Conservation (phyloP, 2,888 invertebrate species). For the Pachymerium ferrugineum region DNA sequence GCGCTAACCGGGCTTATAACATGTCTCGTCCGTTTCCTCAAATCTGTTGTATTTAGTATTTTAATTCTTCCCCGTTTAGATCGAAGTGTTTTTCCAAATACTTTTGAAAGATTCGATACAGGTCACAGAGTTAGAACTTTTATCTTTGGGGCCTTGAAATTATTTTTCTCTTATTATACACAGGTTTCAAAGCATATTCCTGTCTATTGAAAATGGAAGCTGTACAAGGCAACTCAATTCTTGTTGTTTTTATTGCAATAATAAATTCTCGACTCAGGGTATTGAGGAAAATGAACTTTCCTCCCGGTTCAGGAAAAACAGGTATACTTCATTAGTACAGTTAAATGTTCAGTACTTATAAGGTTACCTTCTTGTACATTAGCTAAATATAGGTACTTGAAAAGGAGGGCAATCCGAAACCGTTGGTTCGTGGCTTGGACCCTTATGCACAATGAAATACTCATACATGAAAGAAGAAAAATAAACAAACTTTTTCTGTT, state of each 20-base stretch:
- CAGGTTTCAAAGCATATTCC: slow-evolving; percentile 27
- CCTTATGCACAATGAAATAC: neutral
- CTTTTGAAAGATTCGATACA: neutral
- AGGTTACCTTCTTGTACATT: neutral
- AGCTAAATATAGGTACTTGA: neutral
- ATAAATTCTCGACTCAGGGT: no score
- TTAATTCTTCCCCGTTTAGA: neutral
- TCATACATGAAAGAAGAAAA: no score
- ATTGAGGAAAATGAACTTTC: neutral
- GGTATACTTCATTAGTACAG: neutral
- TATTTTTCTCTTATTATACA: no score
- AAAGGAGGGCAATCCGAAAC: neutral
- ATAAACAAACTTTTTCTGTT: no score
- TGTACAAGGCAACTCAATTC: neutral
- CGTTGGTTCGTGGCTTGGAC: slow-evolving; percentile 12
- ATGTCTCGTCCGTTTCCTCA: neutral
- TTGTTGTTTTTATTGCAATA: neutral
- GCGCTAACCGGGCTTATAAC: neutral
- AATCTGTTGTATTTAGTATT: neutral
- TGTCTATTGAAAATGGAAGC: slow-evolving; percentile 7
- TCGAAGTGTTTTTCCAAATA: neutral
- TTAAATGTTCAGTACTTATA: neutral
- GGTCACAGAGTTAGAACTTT: neutral
- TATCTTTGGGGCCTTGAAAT: neutral
- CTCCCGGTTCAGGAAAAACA: neutral